phyloP scores from a whole-genome alignment of 2,113 vertebrate species.

The Rynchops niger region DNA sequence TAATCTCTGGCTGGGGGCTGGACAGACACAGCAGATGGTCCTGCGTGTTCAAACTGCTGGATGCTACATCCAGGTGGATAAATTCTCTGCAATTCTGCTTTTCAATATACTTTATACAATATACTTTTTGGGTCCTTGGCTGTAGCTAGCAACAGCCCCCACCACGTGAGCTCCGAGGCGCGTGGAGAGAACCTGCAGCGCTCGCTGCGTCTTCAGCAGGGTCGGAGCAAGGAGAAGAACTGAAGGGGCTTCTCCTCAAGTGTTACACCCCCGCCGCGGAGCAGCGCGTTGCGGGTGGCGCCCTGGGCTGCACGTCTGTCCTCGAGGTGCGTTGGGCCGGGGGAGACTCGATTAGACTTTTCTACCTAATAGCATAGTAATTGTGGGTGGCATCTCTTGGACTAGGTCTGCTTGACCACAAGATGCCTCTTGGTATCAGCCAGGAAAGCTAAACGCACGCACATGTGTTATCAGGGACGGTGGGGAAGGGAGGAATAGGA shows the following conservation, averaged over 20 bases:
- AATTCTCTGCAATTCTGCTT: neutral
- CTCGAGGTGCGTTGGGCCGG: neutral
- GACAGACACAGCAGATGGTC: neutral
- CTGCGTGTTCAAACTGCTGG: neutral
- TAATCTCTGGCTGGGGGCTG: neutral
- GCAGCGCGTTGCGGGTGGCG: fast-evolving
- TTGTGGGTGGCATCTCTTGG: neutral
- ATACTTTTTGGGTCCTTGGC: neutral
- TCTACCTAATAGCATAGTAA: neutral
- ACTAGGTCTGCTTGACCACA: neutral
- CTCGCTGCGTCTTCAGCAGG: neutral
- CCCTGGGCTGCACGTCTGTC: neutral
- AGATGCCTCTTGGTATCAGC: neutral
- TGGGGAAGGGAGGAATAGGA: neutral
- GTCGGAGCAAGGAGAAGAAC: neutral
- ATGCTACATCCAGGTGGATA: neutral
- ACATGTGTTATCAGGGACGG: neutral
- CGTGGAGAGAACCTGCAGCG: neutral
- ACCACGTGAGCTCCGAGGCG: neutral
- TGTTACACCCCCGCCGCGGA: neutral
- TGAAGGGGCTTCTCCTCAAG: neutral
- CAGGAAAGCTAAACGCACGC: neutral
- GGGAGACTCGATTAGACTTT: neutral
- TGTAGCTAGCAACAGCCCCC: neutral
- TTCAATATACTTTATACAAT: too few relatives aligned